phyloP scores from a whole-genome alignment of 1,140 invertebrate genomes.

The Formica exsecta region DNA sequence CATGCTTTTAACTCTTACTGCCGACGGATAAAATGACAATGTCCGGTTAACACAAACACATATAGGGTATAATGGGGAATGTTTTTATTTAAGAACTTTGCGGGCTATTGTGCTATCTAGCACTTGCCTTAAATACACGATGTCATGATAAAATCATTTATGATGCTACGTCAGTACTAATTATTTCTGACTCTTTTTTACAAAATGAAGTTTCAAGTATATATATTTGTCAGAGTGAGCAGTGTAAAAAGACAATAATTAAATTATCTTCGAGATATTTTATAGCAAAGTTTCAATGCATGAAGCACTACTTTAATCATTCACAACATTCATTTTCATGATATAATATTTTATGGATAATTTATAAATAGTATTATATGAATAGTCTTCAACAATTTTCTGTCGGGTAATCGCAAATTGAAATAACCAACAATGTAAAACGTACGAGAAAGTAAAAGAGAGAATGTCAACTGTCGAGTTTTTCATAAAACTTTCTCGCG shows the following conservation, averaged over 20 bases:
- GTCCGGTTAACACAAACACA: conserved; percentile 5
- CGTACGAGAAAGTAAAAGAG: not conserved
- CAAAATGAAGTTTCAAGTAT: not conserved
- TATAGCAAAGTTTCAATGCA: not conserved
- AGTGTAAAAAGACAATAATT: not conserved
- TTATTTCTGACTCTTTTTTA: not conserved
- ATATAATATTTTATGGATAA: not conserved
- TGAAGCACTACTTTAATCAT: not conserved
- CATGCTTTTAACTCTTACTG: conserved; percentile 1
- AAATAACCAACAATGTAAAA: not conserved
- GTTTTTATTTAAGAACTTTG: conserved; percentile 5
- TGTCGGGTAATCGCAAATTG: too few species aligned
- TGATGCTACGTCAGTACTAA: not conserved
- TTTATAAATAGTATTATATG: not conserved
- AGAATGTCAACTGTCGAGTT: not conserved
- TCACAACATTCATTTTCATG: not conserved
- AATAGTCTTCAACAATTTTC: conserved; percentile 21
- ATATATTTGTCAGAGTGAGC: not conserved
- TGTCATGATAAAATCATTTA: conserved; percentile 2
- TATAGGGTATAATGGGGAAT: not conserved
- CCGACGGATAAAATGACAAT: conserved; percentile 3
- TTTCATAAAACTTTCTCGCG: not conserved
- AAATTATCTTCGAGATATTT: conserved; percentile 15
- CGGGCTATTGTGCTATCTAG: not conserved
- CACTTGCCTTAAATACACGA: not conserved